Base-by-base conservation (phyloP, 2,797 vertebrate genomes). In the Myripristis murdjan region DNA sequence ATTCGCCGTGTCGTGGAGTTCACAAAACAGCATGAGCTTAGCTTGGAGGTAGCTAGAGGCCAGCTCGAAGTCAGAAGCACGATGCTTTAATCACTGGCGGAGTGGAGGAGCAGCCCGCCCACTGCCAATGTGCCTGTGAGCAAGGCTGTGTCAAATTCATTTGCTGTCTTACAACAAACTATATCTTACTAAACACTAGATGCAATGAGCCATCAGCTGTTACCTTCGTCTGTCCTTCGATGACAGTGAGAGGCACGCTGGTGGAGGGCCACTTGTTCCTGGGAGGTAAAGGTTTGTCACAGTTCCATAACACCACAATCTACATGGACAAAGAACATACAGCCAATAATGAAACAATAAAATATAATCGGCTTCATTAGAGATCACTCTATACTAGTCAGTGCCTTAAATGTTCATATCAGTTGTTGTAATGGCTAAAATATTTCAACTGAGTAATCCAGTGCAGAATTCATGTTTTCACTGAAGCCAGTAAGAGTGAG, bases 261-360 rank as follows among this genome's bases (percentile, higher is more conserved):
- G 94, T 94, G 87, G 94, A 91, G 78, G 95, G 95, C 95, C 95
- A 95, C 88, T 94, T 95, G 90, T 81, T 94, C 84, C 88, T 86
- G 12, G 89, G 87, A 70, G 94, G 94, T 86, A 95, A 93, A 87
- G 94, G 92, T 81, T 93, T 95, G 78, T 95, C 93, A 71, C 90
- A 94, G 86, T 93, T 95, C 94, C 95, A 95, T 78, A 95, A 85
- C 86, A 95, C 90, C 81, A 95, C 88, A 54, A 95, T 92, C 95
- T 95, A 73, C 15, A 65, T 0, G 73, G 28, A 47, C 24, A 39
- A 52, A 61, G 6, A 9, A 68, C 18, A 75, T 2, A 6, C 14
- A 53, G 47, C 39, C 20, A 9, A 52, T n/a, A n/a, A 24, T 24
- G 1, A 24, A 24, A 1, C 24, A 24, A 24, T 24, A 24, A 24